Conservation (phyloP, 2,888 invertebrate species). For the Stratiomys singularior region DNA sequence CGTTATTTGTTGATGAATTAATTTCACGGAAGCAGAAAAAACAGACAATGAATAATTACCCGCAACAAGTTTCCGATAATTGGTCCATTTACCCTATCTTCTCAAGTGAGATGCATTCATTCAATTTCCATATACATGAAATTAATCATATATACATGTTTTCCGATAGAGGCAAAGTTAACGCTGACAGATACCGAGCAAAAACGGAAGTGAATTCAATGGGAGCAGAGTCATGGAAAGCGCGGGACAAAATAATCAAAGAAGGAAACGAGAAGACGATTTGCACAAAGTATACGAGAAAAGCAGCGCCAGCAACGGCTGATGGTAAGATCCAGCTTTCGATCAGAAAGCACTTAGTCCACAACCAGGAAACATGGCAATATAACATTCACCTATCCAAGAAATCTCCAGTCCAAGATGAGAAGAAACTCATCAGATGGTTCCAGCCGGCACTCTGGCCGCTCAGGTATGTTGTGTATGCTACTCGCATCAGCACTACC, state of each 20-base stretch:
- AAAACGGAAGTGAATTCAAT: constrained; percentile 43
- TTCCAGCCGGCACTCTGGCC: not conserved
- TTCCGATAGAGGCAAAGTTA: not conserved
- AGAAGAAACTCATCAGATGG: constrained; percentile 2
- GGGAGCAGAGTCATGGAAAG: constrained; percentile 23
- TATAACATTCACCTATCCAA: constrained; percentile 10
- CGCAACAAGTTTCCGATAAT: not conserved
- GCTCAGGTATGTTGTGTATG: not conserved
- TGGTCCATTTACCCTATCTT: not conserved
- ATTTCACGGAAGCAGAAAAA: no score
- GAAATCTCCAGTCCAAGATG: not conserved
- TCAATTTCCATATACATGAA: constrained; percentile 7
- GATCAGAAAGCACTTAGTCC: not conserved
- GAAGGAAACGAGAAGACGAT: constrained; percentile 20
- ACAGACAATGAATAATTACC: not conserved
- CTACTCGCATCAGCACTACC: not conserved
- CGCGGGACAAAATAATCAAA: constrained; percentile 13
- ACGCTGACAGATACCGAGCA: not conserved
- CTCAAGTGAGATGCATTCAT: not conserved
- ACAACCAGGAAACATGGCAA: constrained; percentile 5
- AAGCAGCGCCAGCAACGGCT: no score
- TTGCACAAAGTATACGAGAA: constrained; percentile 11
- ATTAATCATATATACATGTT: not conserved
- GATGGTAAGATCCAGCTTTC: not conserved
- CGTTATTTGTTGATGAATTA: no score